These are phyloP conservation scores for Macrostomum cliftonense DNA, from an alignment of 2,888 invertebrate species.

Conservation along the genomic window DNA sequence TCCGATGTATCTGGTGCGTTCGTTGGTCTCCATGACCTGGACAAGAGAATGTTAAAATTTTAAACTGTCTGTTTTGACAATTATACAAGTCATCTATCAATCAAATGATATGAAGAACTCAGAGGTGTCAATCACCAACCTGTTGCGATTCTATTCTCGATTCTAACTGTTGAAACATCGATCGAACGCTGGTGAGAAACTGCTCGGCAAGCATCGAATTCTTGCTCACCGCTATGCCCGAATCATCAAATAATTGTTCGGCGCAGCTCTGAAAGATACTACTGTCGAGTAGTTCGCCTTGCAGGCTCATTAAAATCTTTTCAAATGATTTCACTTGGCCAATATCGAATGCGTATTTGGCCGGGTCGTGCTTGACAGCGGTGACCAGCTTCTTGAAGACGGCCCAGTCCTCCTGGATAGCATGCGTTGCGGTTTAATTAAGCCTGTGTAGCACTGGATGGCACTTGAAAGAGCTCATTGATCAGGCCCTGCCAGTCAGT, in stretches of 20 bases:
- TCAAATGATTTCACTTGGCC: constrained; percentile 51
- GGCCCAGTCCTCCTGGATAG: constrained; percentile 1
- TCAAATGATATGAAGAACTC: too few species aligned
- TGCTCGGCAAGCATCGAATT: constrained; percentile 45
- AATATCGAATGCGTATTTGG: constrained; percentile 45
- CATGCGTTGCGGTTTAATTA: too few species aligned
- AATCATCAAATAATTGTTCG: constrained; percentile 37
- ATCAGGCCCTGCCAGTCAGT: too few species aligned
- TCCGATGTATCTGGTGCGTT: constrained; percentile 25
- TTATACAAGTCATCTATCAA: too few species aligned
- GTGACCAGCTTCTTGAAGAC: constrained; percentile 41
- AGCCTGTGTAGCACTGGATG: too few species aligned
- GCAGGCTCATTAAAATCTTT: constrained; percentile 52
- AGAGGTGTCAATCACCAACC: too few species aligned
- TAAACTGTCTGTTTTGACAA: too few species aligned
- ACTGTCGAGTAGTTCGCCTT: constrained; percentile 49
- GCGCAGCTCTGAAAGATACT: constrained; percentile 48
- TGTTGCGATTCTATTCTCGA: constrained; percentile 23
- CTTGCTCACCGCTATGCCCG: constrained; percentile 31
- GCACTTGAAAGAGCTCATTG: too few species aligned
- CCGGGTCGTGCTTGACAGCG: constrained; percentile 48
- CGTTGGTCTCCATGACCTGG: constrained; percentile 15
- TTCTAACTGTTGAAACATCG: constrained; percentile 37
- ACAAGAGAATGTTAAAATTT: too few species aligned
- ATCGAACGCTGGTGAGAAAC: constrained; percentile 49